Conservation (phyloP, 2,888 invertebrate genomes). For the Tetheella fluctuosa region DNA sequence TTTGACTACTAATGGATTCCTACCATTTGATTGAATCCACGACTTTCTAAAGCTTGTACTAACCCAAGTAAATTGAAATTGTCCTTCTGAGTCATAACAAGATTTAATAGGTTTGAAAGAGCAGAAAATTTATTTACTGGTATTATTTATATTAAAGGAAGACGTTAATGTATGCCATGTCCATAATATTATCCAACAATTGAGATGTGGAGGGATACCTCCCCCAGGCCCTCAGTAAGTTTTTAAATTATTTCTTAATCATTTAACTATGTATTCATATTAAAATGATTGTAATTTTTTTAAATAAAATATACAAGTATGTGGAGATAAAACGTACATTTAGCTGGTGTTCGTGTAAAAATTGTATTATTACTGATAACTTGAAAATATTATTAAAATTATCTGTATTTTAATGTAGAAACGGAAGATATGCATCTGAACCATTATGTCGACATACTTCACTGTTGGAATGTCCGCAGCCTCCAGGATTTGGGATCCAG, state of each 20-base stretch:
- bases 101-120: neutral
- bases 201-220: slow-evolving; percentile 63
- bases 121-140: neutral
- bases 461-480: slow-evolving; percentile 48
- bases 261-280: too few species aligned
- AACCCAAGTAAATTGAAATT: neutral
- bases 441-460: slow-evolving; percentile 55
- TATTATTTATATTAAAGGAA: slow-evolving; percentile 51
- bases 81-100: too few species aligned
- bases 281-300: too few species aligned
- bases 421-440: slow-evolving; percentile 61
- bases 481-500: slow-evolving; percentile 61
- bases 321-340: too few species aligned
- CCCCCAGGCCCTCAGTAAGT: slow-evolving; percentile 71
- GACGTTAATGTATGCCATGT: slow-evolving; percentile 63
- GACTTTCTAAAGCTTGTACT: too few species aligned
- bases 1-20: too few species aligned
- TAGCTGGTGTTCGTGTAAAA: too few species aligned
- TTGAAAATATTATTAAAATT: too few species aligned
- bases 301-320: too few species aligned
- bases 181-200: slow-evolving; percentile 61
- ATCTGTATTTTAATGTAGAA: slow-evolving; percentile 47
- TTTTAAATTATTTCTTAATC: neutral
- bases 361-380: too few species aligned
- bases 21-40: too few species aligned